These are phyloP conservation scores for Nephrotoma flavescens DNA, from an alignment of 2,888 invertebrate species.

Conservation along the genomic window DNA sequence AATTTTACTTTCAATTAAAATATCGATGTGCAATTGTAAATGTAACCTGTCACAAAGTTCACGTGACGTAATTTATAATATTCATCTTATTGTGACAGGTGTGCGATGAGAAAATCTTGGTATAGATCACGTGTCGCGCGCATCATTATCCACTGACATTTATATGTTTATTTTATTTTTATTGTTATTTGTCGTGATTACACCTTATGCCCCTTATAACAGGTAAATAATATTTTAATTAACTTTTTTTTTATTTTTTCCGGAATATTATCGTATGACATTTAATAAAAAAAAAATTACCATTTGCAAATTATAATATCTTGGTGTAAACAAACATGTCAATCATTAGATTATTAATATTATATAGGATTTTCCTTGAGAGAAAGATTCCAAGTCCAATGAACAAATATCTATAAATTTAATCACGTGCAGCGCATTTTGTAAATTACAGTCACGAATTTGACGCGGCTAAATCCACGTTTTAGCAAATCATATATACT, in stretches of 20 bases:
- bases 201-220: background rate
- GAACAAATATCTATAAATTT: background rate
- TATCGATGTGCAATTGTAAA: background rate
- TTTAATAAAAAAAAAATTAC: background rate
- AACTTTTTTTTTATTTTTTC: background rate
- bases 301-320: background rate
- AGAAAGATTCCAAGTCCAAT: background rate
- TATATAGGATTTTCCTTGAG: background rate
- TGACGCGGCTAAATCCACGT: background rate
- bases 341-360: background rate
- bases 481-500: background rate
- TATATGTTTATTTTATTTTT: background rate
- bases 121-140: background rate
- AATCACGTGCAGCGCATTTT: background rate
- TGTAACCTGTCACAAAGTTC: background rate
- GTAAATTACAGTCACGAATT: background rate
- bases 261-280: background rate
- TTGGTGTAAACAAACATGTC: background rate
- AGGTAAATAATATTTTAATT: background rate
- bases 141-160: background rate
- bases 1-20: background rate
- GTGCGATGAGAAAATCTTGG: background rate
- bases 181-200: background rate
- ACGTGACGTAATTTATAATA: background rate
- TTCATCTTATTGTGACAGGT: too few species aligned